Evolutionary conservation across 2,888 invertebrate genomes (phyloP).

Genomic region (Ypsolopha sequella): DNA sequence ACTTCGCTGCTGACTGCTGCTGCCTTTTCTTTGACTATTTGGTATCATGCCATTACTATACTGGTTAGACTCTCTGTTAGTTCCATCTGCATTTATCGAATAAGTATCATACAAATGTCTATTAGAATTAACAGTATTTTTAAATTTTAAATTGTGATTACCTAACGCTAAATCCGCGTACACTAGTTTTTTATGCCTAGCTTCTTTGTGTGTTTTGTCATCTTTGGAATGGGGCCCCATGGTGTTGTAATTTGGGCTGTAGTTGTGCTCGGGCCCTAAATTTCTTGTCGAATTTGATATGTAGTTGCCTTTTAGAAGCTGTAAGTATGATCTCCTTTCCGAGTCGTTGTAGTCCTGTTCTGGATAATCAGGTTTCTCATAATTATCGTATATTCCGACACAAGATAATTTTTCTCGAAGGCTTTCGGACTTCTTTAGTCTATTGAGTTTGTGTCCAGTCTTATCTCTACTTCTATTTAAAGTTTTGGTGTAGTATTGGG

Average conservation of each 20-base stretch:
- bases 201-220: conserved; percentile 31
- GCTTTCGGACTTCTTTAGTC: conserved; percentile 64
- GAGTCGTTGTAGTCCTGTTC: conserved; percentile 56
- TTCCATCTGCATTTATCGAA: conserved; percentile 49
- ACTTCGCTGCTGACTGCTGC: conserved; percentile 42
- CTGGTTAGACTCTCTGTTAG: conserved; percentile 49
- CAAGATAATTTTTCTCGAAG: conserved; percentile 61
- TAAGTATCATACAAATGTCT: conserved; percentile 67
- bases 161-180: conserved; percentile 68
- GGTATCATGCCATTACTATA: conserved; percentile 42
- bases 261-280: conserved; percentile 43
- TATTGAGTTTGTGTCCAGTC: conserved; percentile 53
- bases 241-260: conserved; percentile 42
- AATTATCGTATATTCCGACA: conserved; percentile 61
- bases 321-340: conserved; percentile 56
- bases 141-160: conserved; percentile 69
- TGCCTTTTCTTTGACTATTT: conserved; percentile 39
- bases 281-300: conserved; percentile 64
- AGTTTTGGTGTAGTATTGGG: conserved; percentile 61
- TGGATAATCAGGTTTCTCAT: conserved; percentile 59
- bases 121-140: conserved; percentile 70
- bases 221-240: conserved; percentile 40
- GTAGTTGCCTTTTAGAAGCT: conserved; percentile 59
- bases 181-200: conserved; percentile 62
- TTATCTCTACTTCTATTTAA: conserved; percentile 61